Base-by-base conservation (phyloP, 2,888 invertebrate species). In the Sinohyriopsis cumingii region DNA sequence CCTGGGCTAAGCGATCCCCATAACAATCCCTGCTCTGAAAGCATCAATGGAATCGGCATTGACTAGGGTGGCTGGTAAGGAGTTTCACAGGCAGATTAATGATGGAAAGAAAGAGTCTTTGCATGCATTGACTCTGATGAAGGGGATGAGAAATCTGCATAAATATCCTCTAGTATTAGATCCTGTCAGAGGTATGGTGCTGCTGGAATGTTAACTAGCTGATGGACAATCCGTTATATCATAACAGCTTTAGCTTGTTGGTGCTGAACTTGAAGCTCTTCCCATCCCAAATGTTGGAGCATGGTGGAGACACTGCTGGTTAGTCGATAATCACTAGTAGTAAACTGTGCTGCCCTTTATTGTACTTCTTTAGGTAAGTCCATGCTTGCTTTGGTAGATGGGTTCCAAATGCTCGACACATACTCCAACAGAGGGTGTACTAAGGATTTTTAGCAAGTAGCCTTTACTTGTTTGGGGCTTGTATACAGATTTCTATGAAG, bases 401-500 rank as follows among this genome's bases (percentile, higher is more conserved):
- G 67, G 59, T 73, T 68, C 72, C 60, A 70, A 20, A 75, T 60
- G n/a, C 70, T 66, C 19, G 73, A 60, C 1, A 63, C 68, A 62
- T 75, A 75, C 45, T 77, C 75, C 3, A 78, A 53, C 53, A 68
- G 67, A 5, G 68, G 72, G 24, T 70, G 1, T 1, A 72, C 68
- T 12, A 67, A 54, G 7, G 73, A 56, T 65, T 75, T 71, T 57
- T 68, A 75, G 61, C 69, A 45, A 5, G 69, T 63, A 12, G 61
- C 71, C 59, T 72, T 73, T 57, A 71, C 64, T 24, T 65, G 22
- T 45, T 57, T 59, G 5, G 74, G 69, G 55, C 67, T 69, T n/a
- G 55, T 54, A 5, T 54, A 59, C 12, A 72, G 65, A 45, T 77
- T 73, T 60, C 71, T 62, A 6, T 64, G 54, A 20, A 72, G 67